Base-by-base conservation (phyloP, 2,797 vertebrate genomes). In the Limosa lapponica region DNA sequence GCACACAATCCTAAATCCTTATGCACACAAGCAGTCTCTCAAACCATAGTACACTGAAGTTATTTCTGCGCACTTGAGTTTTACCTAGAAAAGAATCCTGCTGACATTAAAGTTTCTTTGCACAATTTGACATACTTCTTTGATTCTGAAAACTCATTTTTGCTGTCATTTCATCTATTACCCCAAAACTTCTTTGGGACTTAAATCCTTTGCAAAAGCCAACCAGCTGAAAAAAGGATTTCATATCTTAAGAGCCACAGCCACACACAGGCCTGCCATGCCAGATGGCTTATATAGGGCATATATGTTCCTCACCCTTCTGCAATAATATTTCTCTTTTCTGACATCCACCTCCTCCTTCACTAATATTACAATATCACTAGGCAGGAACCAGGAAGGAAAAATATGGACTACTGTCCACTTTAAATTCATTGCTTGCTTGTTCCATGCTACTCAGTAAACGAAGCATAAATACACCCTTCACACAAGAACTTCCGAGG, bases 61-160 rank as follows among this genome's bases (percentile, higher is more conserved):
- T 83, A 90, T 74, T 95, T 90, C 89, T 9, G 44, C 37, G 75
- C 52, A 46, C 67, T 86, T 3, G 8, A 83, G 32, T 81, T 81
- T 83, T 51, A 93, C 65, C 70, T 61, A 46, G 69, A 91, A 78
- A 58, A 83, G 90, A 70, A 79, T 62, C 80, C 82, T 72, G 87
- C 91, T 95, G 87, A 83, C 80, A 81, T 93, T 81, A 69, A 94
- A 83, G 91, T 57, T 86, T 61, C 62, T 91, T 91, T 88, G 88
- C 85, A 90, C 82, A 91, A 83, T 95, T 90, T 91, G 82, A 90
- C 79, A 86, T 57, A 69, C 49, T 57, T 13, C 88, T 90, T 95
- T 78, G 86, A 92, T 93, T 95, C 28, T 54, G 41, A 93, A 91
- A 95, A 78, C 72, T 95, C 82, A 74, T 95, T 94, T 94, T 95